Evolutionary conservation across 2,113 vertebrate species (phyloP).

Genomic region (Hippoglossus stenolepis): DNA sequence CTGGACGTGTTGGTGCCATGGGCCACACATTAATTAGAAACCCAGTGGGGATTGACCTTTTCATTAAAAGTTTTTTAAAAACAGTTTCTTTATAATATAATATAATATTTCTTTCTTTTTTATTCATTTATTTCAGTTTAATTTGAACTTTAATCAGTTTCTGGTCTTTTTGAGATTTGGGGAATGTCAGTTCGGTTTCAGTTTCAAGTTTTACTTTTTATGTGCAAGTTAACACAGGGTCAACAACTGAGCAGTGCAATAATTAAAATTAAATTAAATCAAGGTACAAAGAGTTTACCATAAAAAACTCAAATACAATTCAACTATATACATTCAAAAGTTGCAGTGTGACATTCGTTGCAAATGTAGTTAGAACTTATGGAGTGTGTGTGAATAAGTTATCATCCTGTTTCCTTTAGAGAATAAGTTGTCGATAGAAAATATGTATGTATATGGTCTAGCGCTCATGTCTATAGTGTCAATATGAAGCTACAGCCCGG

Average conservation of each 20-base stretch:
- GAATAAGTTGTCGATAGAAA: background rate
- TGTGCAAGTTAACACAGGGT: no score
- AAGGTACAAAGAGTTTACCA: no score
- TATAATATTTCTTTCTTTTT: background rate
- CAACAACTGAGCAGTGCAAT: no score
- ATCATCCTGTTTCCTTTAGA: background rate
- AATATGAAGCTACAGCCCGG: background rate
- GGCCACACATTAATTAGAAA: background rate
- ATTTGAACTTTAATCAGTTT: background rate
- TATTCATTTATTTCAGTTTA: background rate
- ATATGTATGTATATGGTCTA: no score
- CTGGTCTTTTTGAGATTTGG: background rate
- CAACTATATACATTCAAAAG: no score
- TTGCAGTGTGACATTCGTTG: no score
- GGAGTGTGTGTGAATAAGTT: background rate
- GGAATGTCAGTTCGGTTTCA: no score
- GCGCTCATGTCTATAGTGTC: background rate
- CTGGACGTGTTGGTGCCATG: background rate
- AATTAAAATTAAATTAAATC: no score
- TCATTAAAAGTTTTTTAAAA: background rate
- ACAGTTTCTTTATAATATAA: background rate
- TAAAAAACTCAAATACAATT: no score
- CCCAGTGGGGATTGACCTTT: background rate
- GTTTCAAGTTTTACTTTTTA: no score
- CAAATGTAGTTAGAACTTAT: no score